phyloP scores from a whole-genome alignment of 2,888 invertebrate genomes.

The Melinaea marsaeus region DNA sequence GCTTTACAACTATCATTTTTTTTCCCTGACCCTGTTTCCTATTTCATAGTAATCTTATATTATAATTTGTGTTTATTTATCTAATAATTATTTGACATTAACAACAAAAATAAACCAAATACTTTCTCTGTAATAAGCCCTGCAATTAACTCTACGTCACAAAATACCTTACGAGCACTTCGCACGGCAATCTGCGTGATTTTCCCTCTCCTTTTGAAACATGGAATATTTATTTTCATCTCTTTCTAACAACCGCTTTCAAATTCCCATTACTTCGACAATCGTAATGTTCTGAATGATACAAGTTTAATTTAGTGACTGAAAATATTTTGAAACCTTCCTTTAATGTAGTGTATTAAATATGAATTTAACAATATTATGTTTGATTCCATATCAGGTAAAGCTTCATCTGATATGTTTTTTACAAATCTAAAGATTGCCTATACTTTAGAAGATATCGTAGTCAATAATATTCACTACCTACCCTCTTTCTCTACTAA shows the following conservation, averaged over 20 bases:
- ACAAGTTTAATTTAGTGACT: background rate
- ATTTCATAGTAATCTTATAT: too few species aligned
- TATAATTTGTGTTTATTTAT: too few species aligned
- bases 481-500: too few species aligned
- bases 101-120: background rate
- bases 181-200: conserved; percentile 20
- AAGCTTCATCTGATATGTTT: too few species aligned
- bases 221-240: conserved; percentile 3
- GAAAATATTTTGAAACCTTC: background rate
- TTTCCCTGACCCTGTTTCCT: too few species aligned
- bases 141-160: conserved; percentile 16
- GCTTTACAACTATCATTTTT: too few species aligned
- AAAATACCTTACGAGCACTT: conserved; percentile 14
- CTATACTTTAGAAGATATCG: too few species aligned
- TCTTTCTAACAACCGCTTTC: conserved; percentile 8
- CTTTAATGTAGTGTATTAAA: background rate
- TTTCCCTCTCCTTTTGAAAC: conserved; percentile 5
- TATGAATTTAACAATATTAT: too few species aligned
- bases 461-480: too few species aligned
- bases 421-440: too few species aligned
- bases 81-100: too few species aligned
- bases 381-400: too few species aligned
- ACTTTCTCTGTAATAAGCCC: conserved; percentile 2
- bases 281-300: background rate
- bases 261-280: conserved; percentile 3